Base-by-base conservation (phyloP, 2,888 invertebrate genomes). In the Teleiodes luculella region DNA sequence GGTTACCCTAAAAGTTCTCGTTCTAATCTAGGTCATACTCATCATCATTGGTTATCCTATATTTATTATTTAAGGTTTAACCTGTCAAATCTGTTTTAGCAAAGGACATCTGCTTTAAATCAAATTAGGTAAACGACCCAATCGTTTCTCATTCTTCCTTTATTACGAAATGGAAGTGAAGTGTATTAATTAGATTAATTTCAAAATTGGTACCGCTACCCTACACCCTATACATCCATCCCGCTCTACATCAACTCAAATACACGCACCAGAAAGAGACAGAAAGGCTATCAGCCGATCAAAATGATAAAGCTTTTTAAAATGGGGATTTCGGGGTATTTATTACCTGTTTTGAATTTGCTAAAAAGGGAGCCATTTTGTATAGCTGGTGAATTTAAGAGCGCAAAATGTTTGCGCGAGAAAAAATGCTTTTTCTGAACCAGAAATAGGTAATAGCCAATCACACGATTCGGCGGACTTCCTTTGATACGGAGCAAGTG, bases 121-220 rank as follows among this genome's bases (percentile, higher is more conserved):
- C 24, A 24, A 24, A 24, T 24, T 24, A 24, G 24, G 24, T 24
- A 24, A 24, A 24, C 24, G 24, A 24, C 24, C 24, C 24, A 24
- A 24, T 24, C 24, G n/a, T 24, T 24, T 24, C 24, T 6, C 24
- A 24, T 24, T 24, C 24, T 24, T 33, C 52, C 62, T 64, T 64
- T 41, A 68, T 68, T 64, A 62, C 67, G 62, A 64, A 73, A 62
- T 67, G 67, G 59, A 58, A 64, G 58, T 63, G 72, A 71, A 68
- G 69, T 64, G 63, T 64, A 74, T 72, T 74, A 75, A 76, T 76
- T 70, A 66, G 47, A 66, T 64, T 64, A 67, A 74, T 70, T 72
- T 67, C 66, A 67, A 62, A 63, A 67, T 63, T 62, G 57, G 37
- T 36, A 3, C 24, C 24, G 24, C 24, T 24, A 24, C 24, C 24